phyloP scores from a whole-genome alignment of 1,140 invertebrate species.

The Capitella teleta region DNA sequence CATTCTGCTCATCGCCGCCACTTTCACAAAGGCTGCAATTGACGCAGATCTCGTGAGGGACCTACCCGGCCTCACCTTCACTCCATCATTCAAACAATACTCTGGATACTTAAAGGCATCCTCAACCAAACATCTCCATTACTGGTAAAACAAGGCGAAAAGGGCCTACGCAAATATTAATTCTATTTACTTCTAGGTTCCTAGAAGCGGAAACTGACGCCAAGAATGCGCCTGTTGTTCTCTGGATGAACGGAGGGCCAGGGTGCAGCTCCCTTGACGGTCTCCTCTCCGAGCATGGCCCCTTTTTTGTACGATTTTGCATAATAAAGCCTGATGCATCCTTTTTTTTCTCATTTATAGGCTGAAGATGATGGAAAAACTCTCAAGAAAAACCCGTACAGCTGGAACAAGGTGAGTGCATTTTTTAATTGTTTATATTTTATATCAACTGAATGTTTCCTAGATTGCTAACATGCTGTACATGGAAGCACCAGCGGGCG shows the following conservation, averaged over 20 bases:
- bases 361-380: neutral
- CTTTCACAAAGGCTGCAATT: too few relatives aligned
- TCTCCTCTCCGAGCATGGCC: slow-evolving; percentile 47
- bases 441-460: slow-evolving; percentile 2
- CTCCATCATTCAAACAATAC: too few relatives aligned
- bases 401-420: slow-evolving; percentile 43
- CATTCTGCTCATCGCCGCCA: too few relatives aligned
- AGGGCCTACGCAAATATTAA: too few relatives aligned
- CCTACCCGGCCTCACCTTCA: too few relatives aligned
- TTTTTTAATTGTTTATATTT: neutral
- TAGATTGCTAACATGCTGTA: slow-evolving; percentile 68
- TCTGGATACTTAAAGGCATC: too few relatives aligned
- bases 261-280: slow-evolving; percentile 48
- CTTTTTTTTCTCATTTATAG: neutral
- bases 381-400: slow-evolving; percentile 31
- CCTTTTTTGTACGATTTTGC: slow-evolving; percentile 32
- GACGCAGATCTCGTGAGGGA: too few relatives aligned
- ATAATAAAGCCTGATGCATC: too few relatives aligned
- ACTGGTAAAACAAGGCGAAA: too few relatives aligned
- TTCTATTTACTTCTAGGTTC: too few relatives aligned
- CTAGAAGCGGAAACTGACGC: slow-evolving; percentile 44
- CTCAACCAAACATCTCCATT: too few relatives aligned
- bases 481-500: slow-evolving; percentile 49
- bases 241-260: slow-evolving; percentile 52
- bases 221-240: slow-evolving; percentile 42